Evolutionary conservation across 1,140 invertebrate species (phyloP).

Genomic region (Apis laboriosa): DNA sequence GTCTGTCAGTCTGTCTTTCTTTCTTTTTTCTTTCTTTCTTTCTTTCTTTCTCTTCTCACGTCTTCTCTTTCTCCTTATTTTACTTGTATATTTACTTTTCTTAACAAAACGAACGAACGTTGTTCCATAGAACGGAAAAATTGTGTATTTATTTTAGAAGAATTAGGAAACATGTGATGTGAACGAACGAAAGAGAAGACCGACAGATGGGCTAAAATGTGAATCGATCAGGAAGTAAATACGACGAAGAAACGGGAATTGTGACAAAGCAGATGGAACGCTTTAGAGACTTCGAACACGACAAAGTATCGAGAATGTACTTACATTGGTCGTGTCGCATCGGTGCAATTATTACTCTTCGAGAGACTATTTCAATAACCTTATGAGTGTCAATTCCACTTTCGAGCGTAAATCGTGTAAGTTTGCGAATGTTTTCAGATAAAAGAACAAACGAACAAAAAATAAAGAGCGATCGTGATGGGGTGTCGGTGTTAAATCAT

Average conservation of each 20-base stretch:
- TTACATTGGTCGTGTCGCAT: constrained; percentile 73
- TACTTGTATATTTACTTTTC: too few species aligned
- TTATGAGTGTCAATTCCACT: constrained; percentile 82
- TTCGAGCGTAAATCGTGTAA: constrained; percentile 76
- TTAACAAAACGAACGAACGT: background rate
- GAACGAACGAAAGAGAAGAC: background rate
- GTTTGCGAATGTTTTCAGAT: constrained; percentile 68
- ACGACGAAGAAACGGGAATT: background rate
- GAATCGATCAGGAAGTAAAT: background rate
- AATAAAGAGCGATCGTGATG: constrained; percentile 44
- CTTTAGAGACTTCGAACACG: constrained; percentile 33
- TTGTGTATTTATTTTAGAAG: background rate
- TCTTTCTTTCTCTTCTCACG: background rate
- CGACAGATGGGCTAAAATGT: background rate
- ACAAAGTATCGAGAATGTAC: constrained; percentile 50
- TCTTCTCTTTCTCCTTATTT: background rate
- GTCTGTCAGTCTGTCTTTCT: constrained; percentile 9
- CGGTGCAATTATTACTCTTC: constrained; percentile 79
- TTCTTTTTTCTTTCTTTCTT: background rate
- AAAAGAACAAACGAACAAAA: constrained; percentile 57
- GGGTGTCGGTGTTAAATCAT: constrained; percentile 57
- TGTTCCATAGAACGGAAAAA: background rate
- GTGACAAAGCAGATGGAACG: constrained; percentile 48
- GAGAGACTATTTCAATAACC: constrained; percentile 79
- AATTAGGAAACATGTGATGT: background rate